phyloP scores from a whole-genome alignment of 2,113 vertebrate species.

The Chamaetylas fuelleborni region DNA sequence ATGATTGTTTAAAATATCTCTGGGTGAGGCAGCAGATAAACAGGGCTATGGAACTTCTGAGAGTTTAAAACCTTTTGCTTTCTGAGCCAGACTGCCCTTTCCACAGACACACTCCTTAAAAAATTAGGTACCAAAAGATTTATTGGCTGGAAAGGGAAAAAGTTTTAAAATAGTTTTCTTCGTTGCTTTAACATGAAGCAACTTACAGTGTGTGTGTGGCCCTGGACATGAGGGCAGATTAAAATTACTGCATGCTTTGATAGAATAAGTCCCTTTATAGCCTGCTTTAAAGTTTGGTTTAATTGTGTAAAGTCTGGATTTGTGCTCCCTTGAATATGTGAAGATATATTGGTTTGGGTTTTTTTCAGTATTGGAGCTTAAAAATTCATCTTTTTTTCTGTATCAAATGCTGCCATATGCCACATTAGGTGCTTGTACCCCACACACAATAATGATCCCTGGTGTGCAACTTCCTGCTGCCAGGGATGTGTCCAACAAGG shows the following conservation, averaged over 20 bases:
- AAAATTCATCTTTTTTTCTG: not conserved
- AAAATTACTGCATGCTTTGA: not conserved
- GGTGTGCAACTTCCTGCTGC: not conserved
- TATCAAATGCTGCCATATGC: not conserved
- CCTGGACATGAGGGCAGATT: not conserved
- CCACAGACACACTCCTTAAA: not conserved
- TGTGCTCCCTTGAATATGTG: not conserved
- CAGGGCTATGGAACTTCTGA: not conserved
- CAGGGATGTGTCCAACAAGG: not conserved
- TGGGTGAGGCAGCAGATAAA: conserved; percentile 29
- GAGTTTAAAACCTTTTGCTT: not conserved
- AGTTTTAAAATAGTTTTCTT: conserved; percentile 11
- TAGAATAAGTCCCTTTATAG: not conserved
- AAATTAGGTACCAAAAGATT: conserved; percentile 30
- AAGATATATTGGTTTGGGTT: not conserved
- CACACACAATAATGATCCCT: not conserved
- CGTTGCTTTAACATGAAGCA: conserved; percentile 13
- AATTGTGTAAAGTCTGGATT: not conserved
- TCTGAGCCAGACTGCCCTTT: not conserved
- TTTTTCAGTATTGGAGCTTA: not conserved
- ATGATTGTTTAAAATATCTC: not conserved
- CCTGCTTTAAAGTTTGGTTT: not conserved
- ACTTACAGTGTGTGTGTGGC: not conserved
- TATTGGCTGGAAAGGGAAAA: not conserved
- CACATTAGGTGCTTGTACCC: not conserved